Evolutionary conservation across 2,888 invertebrate species (phyloP).

Genomic region (Phengaris alcon): DNA sequence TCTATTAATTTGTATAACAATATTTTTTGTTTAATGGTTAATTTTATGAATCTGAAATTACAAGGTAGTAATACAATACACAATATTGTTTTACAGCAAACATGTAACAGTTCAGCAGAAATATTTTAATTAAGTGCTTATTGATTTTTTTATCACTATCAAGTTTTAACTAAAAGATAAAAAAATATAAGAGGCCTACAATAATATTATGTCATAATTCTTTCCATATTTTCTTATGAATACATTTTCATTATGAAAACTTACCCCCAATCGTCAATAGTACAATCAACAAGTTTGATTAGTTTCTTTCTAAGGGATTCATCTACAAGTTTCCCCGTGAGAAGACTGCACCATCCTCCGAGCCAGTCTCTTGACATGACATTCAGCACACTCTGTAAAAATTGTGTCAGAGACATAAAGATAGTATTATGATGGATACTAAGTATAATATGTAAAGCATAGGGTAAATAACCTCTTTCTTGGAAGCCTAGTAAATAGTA

Average conservation of each 20-base stretch:
- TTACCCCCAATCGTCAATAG: conserved; percentile 73
- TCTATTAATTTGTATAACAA: conserved; percentile 68
- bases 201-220: no score
- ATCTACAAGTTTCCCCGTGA: conserved; percentile 80
- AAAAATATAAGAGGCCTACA: no score
- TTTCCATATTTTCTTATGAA: no score
- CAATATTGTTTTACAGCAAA: no score
- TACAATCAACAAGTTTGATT: conserved; percentile 68
- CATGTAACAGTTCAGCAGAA: no score
- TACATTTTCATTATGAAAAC: conserved; percentile 36
- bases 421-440: background rate
- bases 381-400: conserved; percentile 75
- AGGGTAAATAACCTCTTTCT: background rate
- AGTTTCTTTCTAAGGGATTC: conserved; percentile 62
- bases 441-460: no score
- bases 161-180: no score
- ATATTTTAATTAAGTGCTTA: no score
- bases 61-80: background rate
- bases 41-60: conserved; percentile 55
- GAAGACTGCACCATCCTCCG: conserved; percentile 81
- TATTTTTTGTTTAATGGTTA: conserved; percentile 60
- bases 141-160: no score
- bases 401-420: background rate
- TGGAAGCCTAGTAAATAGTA: no score
- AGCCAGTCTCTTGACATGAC: conserved; percentile 82